These are phyloP conservation scores for Vireo griseus DNA, from an alignment of 2,797 vertebrate species.

Conservation along the genomic window DNA sequence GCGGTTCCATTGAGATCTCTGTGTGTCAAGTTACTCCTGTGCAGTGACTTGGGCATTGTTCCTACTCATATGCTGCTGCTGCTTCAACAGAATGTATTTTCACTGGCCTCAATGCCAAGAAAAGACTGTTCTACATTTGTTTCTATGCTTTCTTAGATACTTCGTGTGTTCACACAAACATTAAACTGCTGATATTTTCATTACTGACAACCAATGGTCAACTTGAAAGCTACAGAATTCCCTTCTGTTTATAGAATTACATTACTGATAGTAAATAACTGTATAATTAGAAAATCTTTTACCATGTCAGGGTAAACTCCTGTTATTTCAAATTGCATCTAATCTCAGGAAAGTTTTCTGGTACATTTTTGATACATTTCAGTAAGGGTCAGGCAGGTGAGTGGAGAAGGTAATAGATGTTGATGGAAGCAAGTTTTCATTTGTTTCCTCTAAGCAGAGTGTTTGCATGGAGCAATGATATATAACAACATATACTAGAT, in stretches of 20 bases:
- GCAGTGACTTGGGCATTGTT: conserved; percentile 50
- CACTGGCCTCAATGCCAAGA: background rate
- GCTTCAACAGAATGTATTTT: conserved; percentile 47
- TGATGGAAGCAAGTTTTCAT: background rate
- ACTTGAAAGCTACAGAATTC: conserved; percentile 50
- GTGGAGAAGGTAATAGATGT: background rate
- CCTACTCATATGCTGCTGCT: background rate
- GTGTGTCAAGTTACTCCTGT: conserved; percentile 42
- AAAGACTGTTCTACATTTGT: conserved; percentile 9
- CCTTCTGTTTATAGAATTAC: conserved; percentile 29
- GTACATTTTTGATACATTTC: background rate
- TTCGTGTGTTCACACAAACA: background rate
- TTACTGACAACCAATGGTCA: conserved; percentile 18
- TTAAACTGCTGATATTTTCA: conserved; percentile 15
- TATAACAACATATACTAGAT: background rate
- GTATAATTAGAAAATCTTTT: conserved; percentile 32
- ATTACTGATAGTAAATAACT: conserved; percentile 29
- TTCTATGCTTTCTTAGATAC: conserved; percentile 16
- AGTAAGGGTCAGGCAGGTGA: background rate
- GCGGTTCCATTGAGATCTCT: conserved; percentile 62
- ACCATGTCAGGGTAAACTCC: background rate
- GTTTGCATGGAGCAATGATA: background rate
- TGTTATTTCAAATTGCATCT: background rate
- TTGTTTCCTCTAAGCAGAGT: background rate
- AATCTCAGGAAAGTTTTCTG: background rate